Evolutionary conservation across 1,140 invertebrate species (phyloP), one percentile per base, ranked within the genome.

Genomic region (Drosophila novamexicana): DNA sequence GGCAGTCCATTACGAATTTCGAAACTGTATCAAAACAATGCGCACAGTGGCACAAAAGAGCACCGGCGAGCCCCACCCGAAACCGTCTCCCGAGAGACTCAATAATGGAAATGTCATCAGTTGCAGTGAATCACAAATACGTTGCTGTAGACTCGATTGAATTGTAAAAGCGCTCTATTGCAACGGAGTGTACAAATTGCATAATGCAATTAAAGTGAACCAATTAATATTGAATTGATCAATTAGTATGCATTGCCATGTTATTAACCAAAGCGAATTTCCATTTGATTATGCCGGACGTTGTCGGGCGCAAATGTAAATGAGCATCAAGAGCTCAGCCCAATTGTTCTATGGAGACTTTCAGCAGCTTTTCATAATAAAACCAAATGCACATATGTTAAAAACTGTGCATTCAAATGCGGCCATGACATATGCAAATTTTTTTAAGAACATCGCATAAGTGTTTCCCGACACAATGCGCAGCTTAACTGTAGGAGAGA

Each of bases 381-480:
- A 49, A 37, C 34, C 34, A 52, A 40, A 40, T 40, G 9, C 12
- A 12, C 45, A 47, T 29, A 14, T 7, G 44, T 54, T 22, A 29
- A 29, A 29, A 29, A 29, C 22, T 5, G 9, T 29, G 5, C 7
- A 12, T 9, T 1, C n/a, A 56, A 14, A 34, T 37, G 37, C 66
- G 54, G 34, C 44, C 59, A 12, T 49, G 71, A 50, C 47, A 47
- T 76, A 86, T 86, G 83, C 75, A 79, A 82, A 86, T 73, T 44
- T 40, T 7, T 7, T 53, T n/a, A 34, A 56, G 37, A 61, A 8
- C 14, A 18, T 67, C 37, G n/a, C 50, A 52, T 36, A 44, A 16
- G 63, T 68, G 64, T 50, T 45, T 62, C 56, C 67, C 36, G 39
- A 54, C 70, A 77, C 83, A 88, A 79, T 73, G 45, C 53, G 7